Evolutionary conservation across 2,113 vertebrate genomes (phyloP).

Genomic region (Halcyon malimbica): DNA sequence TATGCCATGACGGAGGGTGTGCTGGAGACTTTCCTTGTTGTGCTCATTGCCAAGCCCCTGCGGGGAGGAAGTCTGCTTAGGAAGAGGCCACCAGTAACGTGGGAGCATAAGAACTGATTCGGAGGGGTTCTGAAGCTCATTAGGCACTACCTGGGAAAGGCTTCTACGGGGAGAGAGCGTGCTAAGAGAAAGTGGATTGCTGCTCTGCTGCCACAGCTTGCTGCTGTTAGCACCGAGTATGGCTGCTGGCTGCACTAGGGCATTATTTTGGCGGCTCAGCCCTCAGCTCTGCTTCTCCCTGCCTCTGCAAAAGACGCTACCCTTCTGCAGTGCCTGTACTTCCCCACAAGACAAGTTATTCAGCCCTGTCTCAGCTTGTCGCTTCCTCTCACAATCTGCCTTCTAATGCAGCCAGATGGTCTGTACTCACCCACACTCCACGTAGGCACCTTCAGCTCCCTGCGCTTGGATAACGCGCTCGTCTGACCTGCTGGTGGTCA

Average conservation of each 20-base stretch:
- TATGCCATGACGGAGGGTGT: not conserved
- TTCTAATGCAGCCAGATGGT: slow-evolving; percentile 49
- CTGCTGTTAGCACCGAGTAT: not conserved
- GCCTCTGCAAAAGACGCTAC: not conserved
- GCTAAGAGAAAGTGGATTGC: not conserved
- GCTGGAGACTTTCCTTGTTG: not conserved
- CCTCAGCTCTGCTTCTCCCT: not conserved
- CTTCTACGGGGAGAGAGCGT: not conserved
- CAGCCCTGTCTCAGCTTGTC: not conserved
- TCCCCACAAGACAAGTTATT: not conserved
- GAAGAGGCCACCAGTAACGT: not conserved
- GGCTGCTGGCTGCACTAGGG: not conserved
- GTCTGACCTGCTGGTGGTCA: not conserved
- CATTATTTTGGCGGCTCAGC: not conserved
- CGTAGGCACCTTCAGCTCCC: not conserved
- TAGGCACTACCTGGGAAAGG: not conserved
- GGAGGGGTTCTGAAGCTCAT: not conserved
- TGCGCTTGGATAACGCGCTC: fast-evolving
- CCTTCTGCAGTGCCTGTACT: not conserved
- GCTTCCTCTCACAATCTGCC: slow-evolving; percentile 50
- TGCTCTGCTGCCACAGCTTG: not conserved
- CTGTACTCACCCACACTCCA: slow-evolving; percentile 7
- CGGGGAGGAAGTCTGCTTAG: not conserved
- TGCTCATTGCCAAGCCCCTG: not conserved
- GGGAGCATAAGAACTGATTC: not conserved